Evolutionary conservation across 2,797 vertebrate species (phyloP).

Genomic region (Neosalanx taihuensis): DNA sequence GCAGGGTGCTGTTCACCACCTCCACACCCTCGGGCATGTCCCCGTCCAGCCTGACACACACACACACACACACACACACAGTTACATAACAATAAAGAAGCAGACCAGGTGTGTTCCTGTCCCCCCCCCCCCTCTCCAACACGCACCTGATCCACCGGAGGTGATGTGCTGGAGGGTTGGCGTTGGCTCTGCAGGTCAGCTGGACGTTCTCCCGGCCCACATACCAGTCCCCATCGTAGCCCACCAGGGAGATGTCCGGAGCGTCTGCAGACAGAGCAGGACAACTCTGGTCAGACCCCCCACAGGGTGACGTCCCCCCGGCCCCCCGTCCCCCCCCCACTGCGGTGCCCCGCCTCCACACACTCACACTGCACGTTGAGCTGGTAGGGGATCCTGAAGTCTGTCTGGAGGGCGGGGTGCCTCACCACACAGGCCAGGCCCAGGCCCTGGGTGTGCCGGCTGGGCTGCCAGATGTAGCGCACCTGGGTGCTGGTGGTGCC

Average conservation of each 20-base stretch:
- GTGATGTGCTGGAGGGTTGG: conserved; percentile 90
- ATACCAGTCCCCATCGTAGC: conserved; percentile 95
- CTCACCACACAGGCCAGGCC: conserved; percentile 87
- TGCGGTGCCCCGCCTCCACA: not conserved
- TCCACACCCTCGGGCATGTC: conserved; percentile 89
- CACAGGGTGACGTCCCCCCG: not conserved
- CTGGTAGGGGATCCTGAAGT: conserved; percentile 84
- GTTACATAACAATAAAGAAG: not conserved
- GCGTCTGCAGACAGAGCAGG: conserved; percentile 76
- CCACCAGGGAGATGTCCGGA: conserved; percentile 91
- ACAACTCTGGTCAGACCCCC: not conserved
- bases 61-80: not conserved
- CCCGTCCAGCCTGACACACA: conserved; percentile 80
- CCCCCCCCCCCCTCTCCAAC: not conserved
- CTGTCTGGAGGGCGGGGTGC: conserved; percentile 87
- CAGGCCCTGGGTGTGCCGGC: conserved; percentile 86
- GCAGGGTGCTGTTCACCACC: conserved; percentile 86
- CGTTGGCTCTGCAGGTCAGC: conserved; percentile 91
- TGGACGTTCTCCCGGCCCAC: conserved; percentile 89
- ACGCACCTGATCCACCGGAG: conserved; percentile 93
- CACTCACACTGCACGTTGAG: conserved; percentile 95
- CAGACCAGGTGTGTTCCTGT: not conserved
- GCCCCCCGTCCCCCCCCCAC: not conserved
- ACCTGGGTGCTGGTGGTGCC: conserved; percentile 91
- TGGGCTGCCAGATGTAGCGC: conserved; percentile 87